Percentiles rank a stretch among this genome's conserved stretches.
These are phyloP conservation scores for Archips xylosteana DNA, from an alignment of 2,888 invertebrate genomes.

Conservation along the genomic window DNA sequence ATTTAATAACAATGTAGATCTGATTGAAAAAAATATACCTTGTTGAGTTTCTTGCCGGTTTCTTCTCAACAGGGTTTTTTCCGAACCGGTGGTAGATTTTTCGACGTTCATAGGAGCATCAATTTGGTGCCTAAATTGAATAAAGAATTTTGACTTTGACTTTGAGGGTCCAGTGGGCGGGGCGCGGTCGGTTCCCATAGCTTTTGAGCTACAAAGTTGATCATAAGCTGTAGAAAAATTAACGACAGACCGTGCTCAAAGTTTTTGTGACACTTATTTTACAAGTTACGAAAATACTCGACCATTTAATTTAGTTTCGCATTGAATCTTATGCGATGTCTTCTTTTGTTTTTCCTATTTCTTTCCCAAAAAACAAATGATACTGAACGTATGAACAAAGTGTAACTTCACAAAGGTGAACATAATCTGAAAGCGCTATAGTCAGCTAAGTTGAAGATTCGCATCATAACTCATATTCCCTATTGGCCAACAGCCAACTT, in stretches of 20 bases:
- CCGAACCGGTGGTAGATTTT: no score
- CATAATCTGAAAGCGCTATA: slow-evolving; percentile 29
- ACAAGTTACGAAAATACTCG: not conserved
- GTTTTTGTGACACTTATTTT: slow-evolving; percentile 15
- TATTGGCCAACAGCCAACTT: slow-evolving; percentile 35
- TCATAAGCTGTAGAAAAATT: slow-evolving; percentile 15
- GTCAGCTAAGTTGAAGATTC: slow-evolving; percentile 39
- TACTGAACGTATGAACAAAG: not conserved
- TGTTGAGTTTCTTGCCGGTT: no score
- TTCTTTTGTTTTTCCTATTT: not conserved
- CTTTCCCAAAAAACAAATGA: not conserved
- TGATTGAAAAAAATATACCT: no score
- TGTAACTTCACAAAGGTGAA: slow-evolving; percentile 32
- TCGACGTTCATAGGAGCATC: no score
- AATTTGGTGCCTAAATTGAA: no score
- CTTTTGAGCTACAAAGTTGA: slow-evolving; percentile 36
- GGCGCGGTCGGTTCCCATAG: slow-evolving; percentile 27
- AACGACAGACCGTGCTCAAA: slow-evolving; percentile 17
- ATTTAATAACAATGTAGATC: no score
- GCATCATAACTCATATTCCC: slow-evolving; percentile 40
- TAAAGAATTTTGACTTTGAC: no score
- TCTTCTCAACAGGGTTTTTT: no score
- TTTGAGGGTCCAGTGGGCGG: slow-evolving; percentile 19
- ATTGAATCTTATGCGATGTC: not conserved
- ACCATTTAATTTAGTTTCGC: not conserved